A percentile compares a stretch with the other conserved stretches of the same genome.
Evolutionary conservation across 2,797 vertebrate species (phyloP).

Genomic region (Sorex maritimensis): DNA sequence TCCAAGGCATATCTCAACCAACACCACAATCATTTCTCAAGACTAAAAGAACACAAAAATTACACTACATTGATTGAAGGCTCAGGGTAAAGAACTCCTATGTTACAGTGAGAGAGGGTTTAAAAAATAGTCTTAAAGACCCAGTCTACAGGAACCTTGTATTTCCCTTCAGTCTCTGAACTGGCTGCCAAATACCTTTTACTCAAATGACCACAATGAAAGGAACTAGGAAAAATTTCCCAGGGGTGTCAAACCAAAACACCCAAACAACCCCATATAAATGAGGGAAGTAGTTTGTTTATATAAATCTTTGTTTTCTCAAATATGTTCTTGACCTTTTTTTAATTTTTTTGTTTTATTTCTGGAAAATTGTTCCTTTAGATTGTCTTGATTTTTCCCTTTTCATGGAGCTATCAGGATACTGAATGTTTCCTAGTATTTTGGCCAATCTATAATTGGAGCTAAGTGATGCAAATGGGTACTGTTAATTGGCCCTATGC

Average conservation of each 20-base stretch:
- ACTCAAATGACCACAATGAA: background rate
- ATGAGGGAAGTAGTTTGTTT: background rate
- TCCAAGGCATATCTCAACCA: background rate
- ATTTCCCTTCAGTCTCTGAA: background rate
- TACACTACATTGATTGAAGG: background rate
- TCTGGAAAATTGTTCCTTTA: background rate
- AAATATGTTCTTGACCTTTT: background rate
- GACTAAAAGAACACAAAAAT: background rate
- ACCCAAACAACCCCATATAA: background rate
- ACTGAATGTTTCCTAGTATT: background rate
- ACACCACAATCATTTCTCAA: background rate
- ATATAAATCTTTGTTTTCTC: constrained; percentile 37
- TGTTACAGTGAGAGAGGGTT: background rate
- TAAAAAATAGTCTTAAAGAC: background rate
- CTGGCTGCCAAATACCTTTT: background rate
- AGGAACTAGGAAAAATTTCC: background rate
- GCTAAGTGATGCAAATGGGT: background rate
- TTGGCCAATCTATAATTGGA: background rate
- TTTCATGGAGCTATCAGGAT: background rate
- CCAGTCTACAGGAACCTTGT: background rate
- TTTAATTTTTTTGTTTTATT: background rate
- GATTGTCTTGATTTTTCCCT: background rate
- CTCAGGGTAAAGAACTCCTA: background rate
- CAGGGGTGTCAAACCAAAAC: background rate
- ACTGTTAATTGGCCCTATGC: background rate